Evolutionary conservation across 2,888 invertebrate species (phyloP).

Genomic region (Anticlea derivata): DNA sequence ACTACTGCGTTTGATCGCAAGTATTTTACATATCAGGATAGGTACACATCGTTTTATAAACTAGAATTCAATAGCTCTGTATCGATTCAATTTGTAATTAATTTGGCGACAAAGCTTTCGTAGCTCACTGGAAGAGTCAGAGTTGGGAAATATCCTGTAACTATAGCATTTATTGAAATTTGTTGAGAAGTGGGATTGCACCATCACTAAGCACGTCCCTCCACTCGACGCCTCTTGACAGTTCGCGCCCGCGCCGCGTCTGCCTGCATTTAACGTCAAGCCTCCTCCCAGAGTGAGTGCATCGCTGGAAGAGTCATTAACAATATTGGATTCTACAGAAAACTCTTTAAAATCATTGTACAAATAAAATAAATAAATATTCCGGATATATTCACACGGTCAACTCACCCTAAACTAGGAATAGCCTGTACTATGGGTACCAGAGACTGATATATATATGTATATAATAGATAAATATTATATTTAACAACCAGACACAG

Average conservation of each 20-base stretch:
- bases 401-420: too few species aligned
- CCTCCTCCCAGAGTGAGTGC: slow-evolving; percentile 3
- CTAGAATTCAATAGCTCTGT: not conserved
- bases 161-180: slow-evolving; percentile 23
- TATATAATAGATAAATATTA: too few species aligned
- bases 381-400: too few species aligned
- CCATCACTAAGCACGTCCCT: slow-evolving; percentile 65
- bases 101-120: not conserved
- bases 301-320: slow-evolving; percentile 24
- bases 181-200: slow-evolving; percentile 39
- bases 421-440: too few species aligned
- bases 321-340: too few species aligned
- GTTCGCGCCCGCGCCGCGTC: slow-evolving; percentile 45
- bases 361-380: not conserved
- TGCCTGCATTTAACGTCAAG: slow-evolving; percentile 52
- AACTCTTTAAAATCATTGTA: too few species aligned
- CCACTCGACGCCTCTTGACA: slow-evolving; percentile 61
- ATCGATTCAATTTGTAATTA: not conserved
- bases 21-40: slow-evolving; percentile 27
- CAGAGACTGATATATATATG: too few species aligned
- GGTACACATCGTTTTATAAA: not conserved
- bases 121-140: not conserved
- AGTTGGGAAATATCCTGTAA: not conserved
- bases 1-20: slow-evolving; percentile 43
- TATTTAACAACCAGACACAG: too few species aligned